Percentiles rank a stretch among this genome's conserved stretches.
phyloP scores from a whole-genome alignment of 2,888 invertebrate genomes.

The Lysandra bellargus region DNA sequence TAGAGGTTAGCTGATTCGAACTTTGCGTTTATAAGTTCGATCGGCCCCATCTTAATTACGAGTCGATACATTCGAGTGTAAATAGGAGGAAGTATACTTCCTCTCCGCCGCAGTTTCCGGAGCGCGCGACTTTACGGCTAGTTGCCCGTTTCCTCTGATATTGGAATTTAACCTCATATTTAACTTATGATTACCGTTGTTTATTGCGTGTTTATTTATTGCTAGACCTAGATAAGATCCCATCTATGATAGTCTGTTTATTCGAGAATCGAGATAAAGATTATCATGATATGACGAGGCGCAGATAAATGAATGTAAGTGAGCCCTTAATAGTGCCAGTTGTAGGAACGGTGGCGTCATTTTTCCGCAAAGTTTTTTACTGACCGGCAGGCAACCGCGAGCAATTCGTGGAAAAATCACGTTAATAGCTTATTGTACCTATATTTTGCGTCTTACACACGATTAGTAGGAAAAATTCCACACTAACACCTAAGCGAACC shows the following conservation, averaged over 20 bases:
- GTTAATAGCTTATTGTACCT: slow-evolving; percentile 1
- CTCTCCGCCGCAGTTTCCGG: slow-evolving; percentile 32
- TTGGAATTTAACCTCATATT: slow-evolving; percentile 16
- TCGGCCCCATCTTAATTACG: neutral
- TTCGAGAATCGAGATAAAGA: neutral
- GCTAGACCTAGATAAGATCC: neutral
- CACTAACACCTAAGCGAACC: too few relatives aligned
- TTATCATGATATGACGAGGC: neutral
- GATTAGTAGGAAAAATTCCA: neutral
- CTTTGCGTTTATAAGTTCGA: neutral
- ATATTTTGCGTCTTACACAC: neutral
- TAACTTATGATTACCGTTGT: neutral
- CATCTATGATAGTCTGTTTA: neutral
- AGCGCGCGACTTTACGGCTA: slow-evolving; percentile 29
- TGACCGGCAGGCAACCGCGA: neutral
- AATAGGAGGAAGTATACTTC: slow-evolving; percentile 32
- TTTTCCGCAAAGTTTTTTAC: slow-evolving; percentile 28
- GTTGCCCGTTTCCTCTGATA: slow-evolving; percentile 31
- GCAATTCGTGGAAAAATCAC: neutral
- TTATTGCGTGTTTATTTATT: neutral
- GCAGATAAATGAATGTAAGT: neutral
- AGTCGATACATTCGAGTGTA: slow-evolving; percentile 15
- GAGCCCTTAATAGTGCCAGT: slow-evolving; percentile 15
- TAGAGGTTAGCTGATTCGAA: neutral
- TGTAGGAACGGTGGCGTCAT: slow-evolving; percentile 36